phyloP scores from a whole-genome alignment of 2,888 invertebrate genomes.

The Morpho helenor region DNA sequence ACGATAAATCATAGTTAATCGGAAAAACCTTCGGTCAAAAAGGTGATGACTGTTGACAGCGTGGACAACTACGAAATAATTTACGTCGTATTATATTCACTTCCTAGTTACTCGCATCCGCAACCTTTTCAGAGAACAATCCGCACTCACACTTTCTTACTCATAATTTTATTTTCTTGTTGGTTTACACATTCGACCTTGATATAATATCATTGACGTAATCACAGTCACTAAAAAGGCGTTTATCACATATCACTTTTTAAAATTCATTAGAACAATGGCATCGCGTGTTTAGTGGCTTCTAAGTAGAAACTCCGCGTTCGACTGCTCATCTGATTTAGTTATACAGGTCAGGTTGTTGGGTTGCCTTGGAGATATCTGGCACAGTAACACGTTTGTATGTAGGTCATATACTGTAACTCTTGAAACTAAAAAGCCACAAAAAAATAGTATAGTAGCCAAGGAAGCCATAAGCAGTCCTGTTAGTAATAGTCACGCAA shows the following conservation, averaged over 20 bases:
- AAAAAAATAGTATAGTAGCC: too few species aligned
- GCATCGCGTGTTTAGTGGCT: constrained; percentile 20
- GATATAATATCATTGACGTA: not conserved
- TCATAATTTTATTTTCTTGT: not conserved
- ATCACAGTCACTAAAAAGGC: not conserved
- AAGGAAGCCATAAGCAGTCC: too few species aligned
- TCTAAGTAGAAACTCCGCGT: constrained; percentile 21
- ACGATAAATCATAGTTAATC: too few species aligned
- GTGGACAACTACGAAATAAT: too few species aligned
- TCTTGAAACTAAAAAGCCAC: not conserved
- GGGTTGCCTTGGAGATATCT: constrained; percentile 35
- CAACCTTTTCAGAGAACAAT: not conserved
- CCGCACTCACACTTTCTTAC: not conserved
- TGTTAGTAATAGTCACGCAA: too few species aligned
- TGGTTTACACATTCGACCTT: constrained; percentile 4
- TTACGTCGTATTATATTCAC: not conserved
- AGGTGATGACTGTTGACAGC: too few species aligned
- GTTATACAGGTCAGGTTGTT: constrained; percentile 25
- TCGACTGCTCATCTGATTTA: constrained; percentile 14
- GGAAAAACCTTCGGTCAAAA: too few species aligned
- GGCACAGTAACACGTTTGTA: constrained; percentile 21
- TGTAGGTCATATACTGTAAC: not conserved
- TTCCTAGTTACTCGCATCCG: not conserved
- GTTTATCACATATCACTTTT: constrained; percentile 1
- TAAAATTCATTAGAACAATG: not conserved